A percentile compares a stretch with the other conserved stretches of the same genome.
Conservation (phyloP, 2,113 vertebrate species). For the Myrmecobius fasciatus region DNA sequence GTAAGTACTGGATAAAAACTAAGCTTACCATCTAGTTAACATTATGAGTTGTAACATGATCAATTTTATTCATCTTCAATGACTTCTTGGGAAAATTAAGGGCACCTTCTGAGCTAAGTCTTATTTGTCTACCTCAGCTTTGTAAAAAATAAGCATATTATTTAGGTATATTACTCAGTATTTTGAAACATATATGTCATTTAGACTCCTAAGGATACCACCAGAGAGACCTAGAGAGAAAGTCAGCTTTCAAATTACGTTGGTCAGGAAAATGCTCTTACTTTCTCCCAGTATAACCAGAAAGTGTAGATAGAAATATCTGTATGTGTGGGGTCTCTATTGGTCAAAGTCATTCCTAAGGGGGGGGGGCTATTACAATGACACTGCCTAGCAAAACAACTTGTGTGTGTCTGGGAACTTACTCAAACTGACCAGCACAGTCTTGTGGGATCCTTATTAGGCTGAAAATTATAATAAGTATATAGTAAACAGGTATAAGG, state of each 20-base stretch:
- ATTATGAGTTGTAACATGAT: not conserved
- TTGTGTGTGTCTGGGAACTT: too few species aligned
- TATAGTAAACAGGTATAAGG: too few species aligned
- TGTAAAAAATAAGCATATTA: too few species aligned
- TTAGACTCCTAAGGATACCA: too few species aligned
- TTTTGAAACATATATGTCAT: not conserved
- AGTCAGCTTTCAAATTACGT: not conserved
- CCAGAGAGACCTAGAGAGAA: too few species aligned
- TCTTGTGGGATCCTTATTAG: too few species aligned
- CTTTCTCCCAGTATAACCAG: not conserved
- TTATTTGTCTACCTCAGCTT: too few species aligned
- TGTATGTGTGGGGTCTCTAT: not conserved
- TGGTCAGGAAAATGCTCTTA: not conserved
- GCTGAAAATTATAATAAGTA: too few species aligned
- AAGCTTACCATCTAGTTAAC: not conserved
- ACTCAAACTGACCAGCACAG: too few species aligned
- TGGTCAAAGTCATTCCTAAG: too few species aligned
- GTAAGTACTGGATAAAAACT: not conserved
- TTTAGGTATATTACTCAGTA: not conserved
- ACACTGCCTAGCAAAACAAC: too few species aligned
- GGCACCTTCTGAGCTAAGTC: not conserved
- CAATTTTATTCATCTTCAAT: not conserved
- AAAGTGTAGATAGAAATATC: not conserved
- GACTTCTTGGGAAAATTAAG: not conserved
- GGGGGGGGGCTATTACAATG: too few species aligned